Base-by-base conservation (phyloP, 2,113 vertebrate species). In the Himantopus leucocephalus region DNA sequence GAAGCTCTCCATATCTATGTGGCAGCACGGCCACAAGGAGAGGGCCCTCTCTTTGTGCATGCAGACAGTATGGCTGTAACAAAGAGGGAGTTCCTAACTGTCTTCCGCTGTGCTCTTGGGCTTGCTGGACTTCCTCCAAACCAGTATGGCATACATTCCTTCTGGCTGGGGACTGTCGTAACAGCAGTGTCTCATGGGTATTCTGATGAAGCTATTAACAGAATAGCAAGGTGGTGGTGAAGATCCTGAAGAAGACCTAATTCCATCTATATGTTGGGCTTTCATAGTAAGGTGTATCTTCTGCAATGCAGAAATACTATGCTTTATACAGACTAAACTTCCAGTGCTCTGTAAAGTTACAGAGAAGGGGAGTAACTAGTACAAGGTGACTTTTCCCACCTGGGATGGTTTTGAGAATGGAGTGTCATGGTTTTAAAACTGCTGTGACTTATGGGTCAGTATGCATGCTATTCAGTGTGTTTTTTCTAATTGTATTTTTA, bases 1-100 rank as follows among this genome's bases (percentile, higher is more conserved):
- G 63, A 91, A 83, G 93, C 95, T 45, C 88, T 97, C 41, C 59
- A 0, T 4, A 35, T 7, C 37, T 97, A 97, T 1, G 0, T 91
- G 59, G 81, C 80, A 77, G 86, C 17, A 18, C 67, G 68, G 77
- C 88, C 90, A 1, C 22, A 0, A 18, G 53, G 88, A 48, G 71
- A 94, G 27, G 93, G 96, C 17, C 93, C 95, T 50, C 93, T 97
- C 35, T 96, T 96, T 5, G 20, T 97, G 39, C 92, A 84, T 14
- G 29, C 0, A 1, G 18, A 95, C 7, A 3, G 56, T 1, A 18
- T 0, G 12, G 35, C 74, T 66, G 73, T 97, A 68, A 95, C 77
- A 59, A 94, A 71, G 68, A 79, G 34, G 26, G 63, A 93, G 11
- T 97, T 97, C 63, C 58, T 94, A 5, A 30, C 35, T 12, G 30